Base-by-base conservation (phyloP, 2,888 invertebrate species). In the Abrostola triplasia region DNA sequence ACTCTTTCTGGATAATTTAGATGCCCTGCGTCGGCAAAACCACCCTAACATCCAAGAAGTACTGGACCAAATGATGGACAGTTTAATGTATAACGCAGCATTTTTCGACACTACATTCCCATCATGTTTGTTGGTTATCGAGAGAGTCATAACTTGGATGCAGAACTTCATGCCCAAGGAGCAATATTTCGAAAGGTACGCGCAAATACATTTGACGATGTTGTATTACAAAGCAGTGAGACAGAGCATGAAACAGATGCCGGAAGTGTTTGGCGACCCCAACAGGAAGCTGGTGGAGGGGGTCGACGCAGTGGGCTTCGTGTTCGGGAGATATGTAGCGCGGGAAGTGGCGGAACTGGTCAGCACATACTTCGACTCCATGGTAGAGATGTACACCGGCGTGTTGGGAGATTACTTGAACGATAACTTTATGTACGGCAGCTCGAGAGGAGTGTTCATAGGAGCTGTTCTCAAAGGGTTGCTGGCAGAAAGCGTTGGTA, bases 171-270 rank as follows among this genome's bases (percentile, higher is more conserved):
- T 91, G 53, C 85, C 88, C 0, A 76, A 86, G 38, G 86, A 89
- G 41, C 60, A 79, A 59, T 67, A 87, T 64, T 88, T 91, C 37
- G 56, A 72, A 0, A 70, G 56, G 36, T 89, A 87, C 62, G 81
- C 80, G 0, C 56, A 72, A 6, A 65, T 91, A 51, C 88, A 90
- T 67, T 67, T 88, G 9, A 88, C 80, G 0, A 88, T 88, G 84
- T 65, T 88, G 24, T 90, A 84, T 67, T 87, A 71, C 55, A 89
- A 86, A 66, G 70, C 88, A 1, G 73, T 90, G 9, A 79, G 83
- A 48, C 80, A 85, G 37, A 71, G 81, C n/a, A 58, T 82, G 1
- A 78, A 81, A 66, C 70, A 83, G 6, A 71, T 73, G n/a, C 81
- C 86, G 4, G 78, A 77, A 52, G 49, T 86, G 12, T 88, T 88